phyloP scores from a whole-genome alignment of 2,113 vertebrate species.

The Neolamprologus tretocephalus region DNA sequence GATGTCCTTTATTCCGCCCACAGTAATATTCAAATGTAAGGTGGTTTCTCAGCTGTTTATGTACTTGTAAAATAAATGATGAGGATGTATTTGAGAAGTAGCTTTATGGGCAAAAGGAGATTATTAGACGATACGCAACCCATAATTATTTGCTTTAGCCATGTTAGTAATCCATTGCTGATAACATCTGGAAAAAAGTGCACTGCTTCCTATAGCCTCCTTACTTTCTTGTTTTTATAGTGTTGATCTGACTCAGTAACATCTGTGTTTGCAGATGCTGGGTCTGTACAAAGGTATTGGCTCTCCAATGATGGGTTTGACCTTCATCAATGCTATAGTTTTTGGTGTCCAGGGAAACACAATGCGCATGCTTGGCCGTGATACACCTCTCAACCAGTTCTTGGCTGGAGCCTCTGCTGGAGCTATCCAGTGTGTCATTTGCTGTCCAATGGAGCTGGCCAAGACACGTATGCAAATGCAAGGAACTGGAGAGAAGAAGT shows the following conservation, averaged over 20 bases:
- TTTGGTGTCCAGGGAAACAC: constrained; percentile 95
- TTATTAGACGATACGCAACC: neutral
- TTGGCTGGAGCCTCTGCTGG: constrained; percentile 89
- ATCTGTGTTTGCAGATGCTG: constrained; percentile 70
- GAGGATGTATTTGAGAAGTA: neutral
- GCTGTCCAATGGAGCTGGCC: constrained; percentile 96
- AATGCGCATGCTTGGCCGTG: constrained; percentile 80
- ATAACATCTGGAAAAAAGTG: neutral
- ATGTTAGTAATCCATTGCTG: neutral
- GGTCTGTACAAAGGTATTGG: constrained; percentile 96
- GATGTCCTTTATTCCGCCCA: neutral
- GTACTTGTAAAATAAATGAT: neutral
- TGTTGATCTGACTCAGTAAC: neutral
- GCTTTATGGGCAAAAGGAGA: neutral
- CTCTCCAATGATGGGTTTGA: constrained; percentile 97
- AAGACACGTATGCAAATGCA: constrained; percentile 98
- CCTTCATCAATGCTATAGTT: constrained; percentile 97
- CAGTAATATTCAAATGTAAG: neutral
- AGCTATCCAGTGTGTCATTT: constrained; percentile 90
- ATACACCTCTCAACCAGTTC: constrained; percentile 94
- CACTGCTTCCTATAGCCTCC: neutral
- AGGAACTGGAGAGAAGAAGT: constrained; percentile 84
- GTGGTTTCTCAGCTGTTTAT: neutral
- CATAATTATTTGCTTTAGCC: neutral
- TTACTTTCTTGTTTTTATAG: neutral